Evolutionary conservation across 2,888 invertebrate genomes (phyloP).

Genomic region (Ditylenchus weischeri): DNA sequence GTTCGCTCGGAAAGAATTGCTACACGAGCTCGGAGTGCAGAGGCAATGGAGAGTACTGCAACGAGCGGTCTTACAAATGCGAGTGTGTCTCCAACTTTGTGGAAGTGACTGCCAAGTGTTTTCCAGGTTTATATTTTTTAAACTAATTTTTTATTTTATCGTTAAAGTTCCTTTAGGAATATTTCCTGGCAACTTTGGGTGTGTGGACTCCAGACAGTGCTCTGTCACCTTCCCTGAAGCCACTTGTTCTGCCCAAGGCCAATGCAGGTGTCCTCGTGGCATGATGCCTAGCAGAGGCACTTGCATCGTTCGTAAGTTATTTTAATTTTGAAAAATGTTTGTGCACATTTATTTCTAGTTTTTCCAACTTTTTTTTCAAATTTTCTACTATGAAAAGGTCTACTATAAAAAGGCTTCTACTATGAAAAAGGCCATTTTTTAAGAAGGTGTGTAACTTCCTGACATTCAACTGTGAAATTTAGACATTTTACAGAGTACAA

Average conservation of each 20-base stretch:
- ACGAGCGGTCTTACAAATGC: slow-evolving; percentile 15
- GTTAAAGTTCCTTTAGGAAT: slow-evolving; percentile 35
- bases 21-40: slow-evolving; percentile 44
- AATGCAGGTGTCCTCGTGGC: slow-evolving; percentile 51
- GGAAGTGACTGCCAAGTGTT: slow-evolving; percentile 13
- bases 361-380: no score
- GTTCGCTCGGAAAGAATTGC: slow-evolving; percentile 43
- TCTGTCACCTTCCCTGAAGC: slow-evolving; percentile 49
- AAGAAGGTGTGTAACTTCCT: no score
- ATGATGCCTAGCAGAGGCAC: slow-evolving; percentile 44
- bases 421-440: no score
- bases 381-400: no score
- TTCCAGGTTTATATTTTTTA: slow-evolving; percentile 10
- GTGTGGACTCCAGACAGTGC: slow-evolving; percentile 52
- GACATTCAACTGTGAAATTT: no score
- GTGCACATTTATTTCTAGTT: no score
- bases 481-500: no score
- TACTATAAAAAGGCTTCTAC: no score
- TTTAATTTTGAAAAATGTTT: no score
- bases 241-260: slow-evolving; percentile 40
- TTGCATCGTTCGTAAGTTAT: slow-evolving; percentile 27
- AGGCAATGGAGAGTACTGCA: slow-evolving; percentile 54
- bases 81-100: slow-evolving; percentile 30
- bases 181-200: slow-evolving; percentile 53
- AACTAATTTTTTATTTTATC: no score